Percentiles rank a stretch among this genome's conserved stretches.
These are phyloP conservation scores for Procambarus clarkii DNA, from an alignment of 1,140 invertebrate species.

Conservation along the genomic window DNA sequence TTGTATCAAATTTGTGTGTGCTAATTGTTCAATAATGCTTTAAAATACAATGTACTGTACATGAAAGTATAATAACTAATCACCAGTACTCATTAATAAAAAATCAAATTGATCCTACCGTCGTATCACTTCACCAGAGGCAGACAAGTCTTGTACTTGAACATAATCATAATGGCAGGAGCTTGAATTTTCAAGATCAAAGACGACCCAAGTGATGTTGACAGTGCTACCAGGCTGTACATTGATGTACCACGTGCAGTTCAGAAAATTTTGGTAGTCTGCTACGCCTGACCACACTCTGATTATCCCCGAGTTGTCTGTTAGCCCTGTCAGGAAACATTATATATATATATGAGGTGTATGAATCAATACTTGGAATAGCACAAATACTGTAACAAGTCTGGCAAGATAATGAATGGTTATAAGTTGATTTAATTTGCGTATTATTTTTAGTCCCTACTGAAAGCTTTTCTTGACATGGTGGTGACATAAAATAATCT, in stretches of 20 bases:
- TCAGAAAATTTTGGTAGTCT: background rate
- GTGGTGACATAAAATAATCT: no score
- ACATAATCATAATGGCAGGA: background rate
- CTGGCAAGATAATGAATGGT: background rate
- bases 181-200: background rate
- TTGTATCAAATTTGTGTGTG: no score
- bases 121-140: background rate
- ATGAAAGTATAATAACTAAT: no score
- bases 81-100: no score
- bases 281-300: background rate
- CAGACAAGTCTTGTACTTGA: background rate
- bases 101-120: no score
- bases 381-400: background rate
- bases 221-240: background rate
- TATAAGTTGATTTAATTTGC: no score
- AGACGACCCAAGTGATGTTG: background rate
- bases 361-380: background rate
- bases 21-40: no score
- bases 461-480: no score
- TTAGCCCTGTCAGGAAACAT: background rate
- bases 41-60: no score
- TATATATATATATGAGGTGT: background rate
- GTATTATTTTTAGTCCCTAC: no score
- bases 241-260: background rate
- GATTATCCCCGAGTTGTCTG: background rate